Conservation (phyloP, 2,113 vertebrate genomes). For the Pteropus alecto region DNA sequence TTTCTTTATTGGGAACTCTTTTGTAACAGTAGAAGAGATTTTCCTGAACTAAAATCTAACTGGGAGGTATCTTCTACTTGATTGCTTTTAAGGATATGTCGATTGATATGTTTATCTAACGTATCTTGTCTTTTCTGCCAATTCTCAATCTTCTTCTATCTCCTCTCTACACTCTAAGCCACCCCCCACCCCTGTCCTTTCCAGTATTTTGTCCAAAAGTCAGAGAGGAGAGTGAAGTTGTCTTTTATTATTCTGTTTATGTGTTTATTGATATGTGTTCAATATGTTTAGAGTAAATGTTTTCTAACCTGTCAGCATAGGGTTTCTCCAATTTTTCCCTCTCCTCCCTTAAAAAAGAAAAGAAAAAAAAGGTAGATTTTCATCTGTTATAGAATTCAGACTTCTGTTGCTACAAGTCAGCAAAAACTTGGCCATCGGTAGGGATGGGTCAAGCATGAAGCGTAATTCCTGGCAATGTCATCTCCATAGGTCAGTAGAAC, state of each 20-base stretch:
- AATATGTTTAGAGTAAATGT: not conserved
- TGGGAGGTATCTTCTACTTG: not conserved
- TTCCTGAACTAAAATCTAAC: conserved; percentile 4
- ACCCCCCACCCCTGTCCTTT: not conserved
- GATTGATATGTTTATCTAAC: not conserved
- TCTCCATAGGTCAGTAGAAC: not conserved
- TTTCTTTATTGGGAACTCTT: conserved; percentile 13
- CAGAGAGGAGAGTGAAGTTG: not conserved
- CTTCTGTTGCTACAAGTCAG: not conserved
- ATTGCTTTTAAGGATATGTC: not conserved
- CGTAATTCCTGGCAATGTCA: not conserved
- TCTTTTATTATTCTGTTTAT: not conserved
- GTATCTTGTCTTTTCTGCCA: not conserved
- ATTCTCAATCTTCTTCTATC: not conserved
- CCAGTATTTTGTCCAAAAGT: conserved; percentile 30
- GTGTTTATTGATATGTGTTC: not conserved
- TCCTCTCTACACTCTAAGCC: not conserved
- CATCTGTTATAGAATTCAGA: not conserved
- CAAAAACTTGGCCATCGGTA: not conserved
- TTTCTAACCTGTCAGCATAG: not conserved
- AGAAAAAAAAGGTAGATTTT: not conserved
- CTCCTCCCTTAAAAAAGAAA: not conserved
- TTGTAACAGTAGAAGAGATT: not conserved
- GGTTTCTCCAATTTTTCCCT: not conserved
- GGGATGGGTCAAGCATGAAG: not conserved